Base-by-base conservation (phyloP, 64 coral and sea anemone genomes). In the Dendronephthya gigantea region DNA sequence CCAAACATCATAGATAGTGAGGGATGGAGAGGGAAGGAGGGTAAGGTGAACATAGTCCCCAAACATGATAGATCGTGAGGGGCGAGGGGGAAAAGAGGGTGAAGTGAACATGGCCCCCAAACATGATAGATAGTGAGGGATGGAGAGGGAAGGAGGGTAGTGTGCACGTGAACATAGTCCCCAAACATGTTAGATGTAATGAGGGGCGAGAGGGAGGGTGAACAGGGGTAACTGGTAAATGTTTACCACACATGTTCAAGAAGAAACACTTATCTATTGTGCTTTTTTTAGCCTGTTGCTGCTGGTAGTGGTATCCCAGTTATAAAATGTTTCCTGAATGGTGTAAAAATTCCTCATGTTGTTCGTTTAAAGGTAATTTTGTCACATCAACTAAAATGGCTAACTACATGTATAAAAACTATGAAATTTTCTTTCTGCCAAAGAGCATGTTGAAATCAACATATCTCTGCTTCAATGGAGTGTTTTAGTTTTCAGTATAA, bases 261-360 rank as follows among this genome's bases (percentile, higher is more conserved):
- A n/a, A n/a, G n/a, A n/a, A 38, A 40, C 13, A 28, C 35, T 50
- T 34, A 17, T 13, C 31, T 27, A 28, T 27, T 4, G 34, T 51
- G 76, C 40, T 74, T 55, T 66, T 17, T 88, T 35, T 36, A 97
- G 94, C 94, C 91, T 85, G 94, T 97, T 49, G 94, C 94, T 37
- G 92, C 92, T 4, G 94, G 94, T 0, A 97, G 94, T 90, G 94
- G 94, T 68, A 97, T 97, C 85, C 94, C 94, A n/a, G 92, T 93
- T 34, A 97, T 97, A 85, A 97, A 97, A 62, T 97, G 94, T 84
- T 97, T 82, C 35, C 92, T 97, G 1, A 97, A 97, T 93, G 94
- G 94, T 14, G 92, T 97, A 5, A 90, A 91, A 45, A 87, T 97
- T 4, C 94, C 94, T 17, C 92, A 93, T 91, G 92, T 97, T 45